phyloP scores from a whole-genome alignment of 2,797 vertebrate species.

The Peromyscus attwateri region DNA sequence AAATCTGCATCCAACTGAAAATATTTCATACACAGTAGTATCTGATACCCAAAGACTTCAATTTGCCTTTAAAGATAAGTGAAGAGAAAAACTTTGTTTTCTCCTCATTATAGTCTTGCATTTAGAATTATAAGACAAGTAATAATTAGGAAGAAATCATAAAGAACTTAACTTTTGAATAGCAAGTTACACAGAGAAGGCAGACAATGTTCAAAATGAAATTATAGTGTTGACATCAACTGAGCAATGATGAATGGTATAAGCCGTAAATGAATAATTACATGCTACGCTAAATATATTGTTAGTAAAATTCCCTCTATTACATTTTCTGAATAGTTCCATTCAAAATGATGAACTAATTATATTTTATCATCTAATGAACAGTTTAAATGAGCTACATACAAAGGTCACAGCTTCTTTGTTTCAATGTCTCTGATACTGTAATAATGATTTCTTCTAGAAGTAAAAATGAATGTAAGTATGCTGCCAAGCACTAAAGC shows the following conservation, averaged over 20 bases:
- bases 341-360: constrained; percentile 69
- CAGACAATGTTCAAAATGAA: constrained; percentile 59
- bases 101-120: background rate
- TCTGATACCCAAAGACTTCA: background rate
- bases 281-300: constrained; percentile 62
- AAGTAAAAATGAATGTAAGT: constrained; percentile 43
- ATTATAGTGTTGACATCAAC: constrained; percentile 72
- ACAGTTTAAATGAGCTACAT: constrained; percentile 55
- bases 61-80: constrained; percentile 17
- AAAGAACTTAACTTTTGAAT: constrained; percentile 65
- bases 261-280: constrained; percentile 70
- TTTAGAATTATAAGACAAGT: constrained; percentile 58
- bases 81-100: background rate
- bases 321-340: constrained; percentile 59
- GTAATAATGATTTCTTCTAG: constrained; percentile 54
- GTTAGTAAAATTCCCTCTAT: constrained; percentile 59
- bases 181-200: constrained; percentile 57
- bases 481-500: background rate
- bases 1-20: background rate
- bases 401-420: constrained; percentile 58
- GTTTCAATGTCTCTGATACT: constrained; percentile 61
- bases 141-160: constrained; percentile 62
- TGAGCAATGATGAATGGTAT: constrained; percentile 36
- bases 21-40: background rate
- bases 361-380: constrained; percentile 73